Base-by-base conservation (phyloP, 2,113 vertebrate species). In the Pagrus major region DNA sequence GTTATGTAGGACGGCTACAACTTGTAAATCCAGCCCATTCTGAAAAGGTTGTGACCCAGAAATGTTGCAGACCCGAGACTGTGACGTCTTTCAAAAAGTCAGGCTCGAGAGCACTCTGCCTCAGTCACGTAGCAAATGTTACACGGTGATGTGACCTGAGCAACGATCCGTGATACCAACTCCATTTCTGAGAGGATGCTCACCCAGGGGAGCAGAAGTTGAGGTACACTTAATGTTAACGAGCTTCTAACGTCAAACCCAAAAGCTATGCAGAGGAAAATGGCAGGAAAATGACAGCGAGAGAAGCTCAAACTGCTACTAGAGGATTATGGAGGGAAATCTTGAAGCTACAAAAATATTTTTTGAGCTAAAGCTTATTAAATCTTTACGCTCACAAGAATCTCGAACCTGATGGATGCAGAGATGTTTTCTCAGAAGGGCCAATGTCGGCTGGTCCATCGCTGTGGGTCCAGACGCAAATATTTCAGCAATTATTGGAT, bases 181-280 rank as follows among this genome's bases (percentile, higher is more conserved):
- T 75, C 42, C 55, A 31, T 68, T 37, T 76, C 10, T 56, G 37
- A 65, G 47, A 14, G 41, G 59, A 75, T 16, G 64, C 39, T 75
- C 59, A 33, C 65, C 42, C 76, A 20, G 35, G 49, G 74, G 54
- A 84, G 39, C 23, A 47, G 46, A 12, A 25, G 56, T 31, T 6
- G 37, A 80, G 51, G 18, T 29, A 21, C 42, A 59, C 31, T 80
- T 46, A 58, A 55, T 59, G 44, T 49, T 7, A 15, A 81, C 70
- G 52, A 60, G 73, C 39, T 35, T 60, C 51, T 35, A 33, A 77
- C 56, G 41, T 80, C 61, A 52, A 21, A 84, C 7, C 20, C 37
- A 20, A n/a, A 65, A 74, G 54, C 41, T 33, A 20, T 41, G 20
- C 21, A n/a, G 47, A 59, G 76, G 63, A 52, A 73, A 65, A 35